Evolutionary conservation across 2,888 invertebrate species (phyloP), one percentile per base, ranked within the genome.

Genomic region (Cerastis leucographa): DNA sequence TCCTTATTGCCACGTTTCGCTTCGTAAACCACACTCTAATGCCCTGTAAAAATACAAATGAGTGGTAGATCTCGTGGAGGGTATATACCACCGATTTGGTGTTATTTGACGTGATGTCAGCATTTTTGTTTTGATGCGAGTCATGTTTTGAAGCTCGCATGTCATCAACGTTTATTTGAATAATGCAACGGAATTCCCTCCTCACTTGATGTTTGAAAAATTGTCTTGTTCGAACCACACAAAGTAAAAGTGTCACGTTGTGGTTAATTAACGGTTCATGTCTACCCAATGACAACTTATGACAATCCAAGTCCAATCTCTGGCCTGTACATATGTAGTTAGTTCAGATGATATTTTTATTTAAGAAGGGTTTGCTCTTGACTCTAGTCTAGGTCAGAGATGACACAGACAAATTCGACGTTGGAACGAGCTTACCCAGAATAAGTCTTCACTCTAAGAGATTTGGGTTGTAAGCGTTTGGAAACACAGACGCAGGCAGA

Each of bases 1-100:
- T 80, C 66, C 80, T 59, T 67, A 67, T 67, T 80, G 62, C 74
- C 17, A 61, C 44, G 56, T 59, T 71, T 70, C 62, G 67, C 64
- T 64, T 79, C 19, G 67, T 54, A 51, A 56, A 49, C 61, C 14
- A 62, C 66, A 35, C 69, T 49, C n/a, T 51, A 68, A 56, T 49
- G 49, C 54, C 42, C 46, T n/a, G 22, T 19, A 61, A 61, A 35
- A 35, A 61, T 61, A 35, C 61, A 35, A 61, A 35, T 35, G 29
- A 35, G 61, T 19, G 19, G 19, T 61, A 29, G 29, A 61, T 59
- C 35, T 35, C 35, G 35, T 35, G 35, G 19, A 5, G 9, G 11
- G 9, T 19, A 61, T 54, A 1, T 35, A 35, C 35, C 2, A 35
- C 40, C 56, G 64, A 65, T 71, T 76, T 61, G 44, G 19, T 62